Conservation (phyloP, 1,140 invertebrate species). For the Muscidifurax raptorellus region DNA sequence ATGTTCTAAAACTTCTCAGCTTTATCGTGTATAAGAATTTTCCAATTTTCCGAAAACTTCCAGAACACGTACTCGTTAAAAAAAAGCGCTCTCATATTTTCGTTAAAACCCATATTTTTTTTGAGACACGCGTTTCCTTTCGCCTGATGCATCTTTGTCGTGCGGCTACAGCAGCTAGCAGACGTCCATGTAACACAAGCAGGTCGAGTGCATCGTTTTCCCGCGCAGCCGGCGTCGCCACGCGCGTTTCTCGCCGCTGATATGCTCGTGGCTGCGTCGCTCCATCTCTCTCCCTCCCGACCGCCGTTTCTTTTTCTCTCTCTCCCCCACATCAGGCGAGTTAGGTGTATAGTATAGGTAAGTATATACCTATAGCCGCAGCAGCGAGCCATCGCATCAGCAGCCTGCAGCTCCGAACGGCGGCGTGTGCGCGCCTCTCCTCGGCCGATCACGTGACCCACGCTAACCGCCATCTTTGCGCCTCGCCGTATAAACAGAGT, state of each 20-base stretch:
- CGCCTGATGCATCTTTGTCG: too few relatives aligned
- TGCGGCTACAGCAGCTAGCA: too few relatives aligned
- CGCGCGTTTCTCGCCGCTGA: slow-evolving; percentile 37
- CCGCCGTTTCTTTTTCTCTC: background rate
- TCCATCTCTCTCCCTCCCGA: background rate
- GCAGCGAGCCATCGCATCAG: background rate
- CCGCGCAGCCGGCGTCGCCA: slow-evolving; percentile 56
- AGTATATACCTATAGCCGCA: background rate
- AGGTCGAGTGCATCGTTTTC: background rate
- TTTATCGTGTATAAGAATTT: too few relatives aligned
- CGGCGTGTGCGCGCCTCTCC: slow-evolving; percentile 34
- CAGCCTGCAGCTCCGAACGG: background rate
- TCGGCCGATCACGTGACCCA: slow-evolving; percentile 74
- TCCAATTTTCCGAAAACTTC: too few relatives aligned
- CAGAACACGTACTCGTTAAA: too few relatives aligned
- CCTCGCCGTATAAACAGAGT: slow-evolving; percentile 74
- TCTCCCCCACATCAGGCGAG: too few relatives aligned
- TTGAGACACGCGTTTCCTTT: too few relatives aligned
- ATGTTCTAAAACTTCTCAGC: too few relatives aligned
- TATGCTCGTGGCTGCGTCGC: background rate
- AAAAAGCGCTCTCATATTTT: too few relatives aligned
- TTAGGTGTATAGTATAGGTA: too few relatives aligned
- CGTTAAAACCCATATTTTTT: too few relatives aligned
- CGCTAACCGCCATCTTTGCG: slow-evolving; percentile 77
- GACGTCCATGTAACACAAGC: too few relatives aligned